Evolutionary conservation across 2,888 invertebrate species (phyloP), one percentile per base, ranked within the genome.

Genomic region (Liopterus haemorrhoidalis): DNA sequence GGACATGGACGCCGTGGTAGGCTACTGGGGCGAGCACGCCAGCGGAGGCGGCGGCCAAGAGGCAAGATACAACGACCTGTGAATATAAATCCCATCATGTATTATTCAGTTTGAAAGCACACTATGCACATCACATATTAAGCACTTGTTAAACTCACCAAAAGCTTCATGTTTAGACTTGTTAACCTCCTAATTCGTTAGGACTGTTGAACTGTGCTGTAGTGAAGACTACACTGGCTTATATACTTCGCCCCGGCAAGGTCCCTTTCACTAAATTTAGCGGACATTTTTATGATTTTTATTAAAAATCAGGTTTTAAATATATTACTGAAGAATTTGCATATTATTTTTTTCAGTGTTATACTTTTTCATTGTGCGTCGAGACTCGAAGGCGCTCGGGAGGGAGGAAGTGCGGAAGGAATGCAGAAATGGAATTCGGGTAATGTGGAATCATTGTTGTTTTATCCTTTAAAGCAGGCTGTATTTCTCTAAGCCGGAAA

Each of bases 21-120:
- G 80, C 79, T 30, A 79, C 73, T 37, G 76, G 73, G 61, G 75
- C 41, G 5, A 45, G 15, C 11, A 33, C 43, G 19, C 49, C 42
- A 27, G 46, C 46, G n/a, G 49, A 43, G 19, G 46, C 49, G 6
- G 44, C 46, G 21, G 49, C 49, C 32, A 43, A 47, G 11, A 49
- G 31, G 27, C 46, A 46, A 14, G 46, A 46, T 25, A 49, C 32
- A 18, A 37, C 40, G 28, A 44, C 35, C 49, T 49, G 31, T 12
- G 32, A 42, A 30, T 21, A 5, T n/a, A 39, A 39, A 31, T 16
- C 12, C 16, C 14, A 11, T 22, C 8, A 14, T 36, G 18, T 21
- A 36, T 6, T 19, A 20, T 28, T 3, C 2, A 6, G 15, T n/a
- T 6, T 28, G 20, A 6, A 18, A 8, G 20, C 18, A 4, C 18